Evolutionary conservation across 2,113 vertebrate genomes (phyloP), one percentile per base, ranked within the genome.

Genomic region (Scytalopus superciliaris): DNA sequence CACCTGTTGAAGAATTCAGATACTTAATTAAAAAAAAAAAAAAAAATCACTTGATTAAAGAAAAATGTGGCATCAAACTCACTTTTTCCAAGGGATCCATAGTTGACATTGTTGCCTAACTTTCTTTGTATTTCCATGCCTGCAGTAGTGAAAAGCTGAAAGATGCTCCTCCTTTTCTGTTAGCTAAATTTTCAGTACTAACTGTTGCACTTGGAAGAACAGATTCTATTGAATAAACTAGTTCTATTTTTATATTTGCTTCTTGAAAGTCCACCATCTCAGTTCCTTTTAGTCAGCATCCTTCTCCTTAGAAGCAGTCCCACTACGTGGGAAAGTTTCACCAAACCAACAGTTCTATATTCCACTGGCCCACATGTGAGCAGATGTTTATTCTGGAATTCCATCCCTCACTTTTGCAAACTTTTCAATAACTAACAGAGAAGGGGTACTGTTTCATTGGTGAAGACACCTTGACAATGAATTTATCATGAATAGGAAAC

Each of bases 71-170:
- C 56, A 78, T 52, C 80, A 87, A 86, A 97, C 97, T 91, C 97
- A 97, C 97, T 91, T 97, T 72, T 84, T 97, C 97, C 57, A 98
- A 94, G 94, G 98, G 97, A 84, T 96, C 95, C 96, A 98, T 93
- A 39, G 98, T 97, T 91, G 95, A 96, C 60, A 92, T 95, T 67
- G 98, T 97, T 98, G 69, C 97, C 98, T 78, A 97, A 92, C 89
- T 98, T 98, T 60, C 97, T 98, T 72, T 97, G 89, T 50, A 98
- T 93, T 66, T 93, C 98, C 98, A 35, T 96, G 96, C 19, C 98
- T 98, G 94, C 98, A 98, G 68, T 93, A 98, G 74, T 97, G 87
- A 96, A 98, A 98, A 37, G 95, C 94, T 74, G 52, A 92, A 53
- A 45, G 60, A 39, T 28, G 69, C 25, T 93, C 70, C 79, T 96